Evolutionary conservation across 2,797 vertebrate genomes (phyloP), one percentile per base, ranked within the genome.

Genomic region (Ctenopoma multispine): DNA sequence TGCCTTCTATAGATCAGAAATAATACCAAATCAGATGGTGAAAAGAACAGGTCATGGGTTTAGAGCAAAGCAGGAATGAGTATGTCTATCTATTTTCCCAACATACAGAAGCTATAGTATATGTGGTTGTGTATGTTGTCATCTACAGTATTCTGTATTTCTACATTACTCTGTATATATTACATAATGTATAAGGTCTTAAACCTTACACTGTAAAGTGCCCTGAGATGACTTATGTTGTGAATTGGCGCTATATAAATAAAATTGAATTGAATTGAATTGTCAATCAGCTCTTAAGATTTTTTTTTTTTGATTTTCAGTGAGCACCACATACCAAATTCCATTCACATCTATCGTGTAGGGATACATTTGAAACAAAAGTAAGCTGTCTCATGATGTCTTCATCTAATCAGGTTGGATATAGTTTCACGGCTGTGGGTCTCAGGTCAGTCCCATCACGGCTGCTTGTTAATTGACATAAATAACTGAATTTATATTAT

Each of bases 1-100:
- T 49, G 9, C 43, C 17, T 70, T 58, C 40, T 23, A 36, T n/a
- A 50, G 36, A 63, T 61, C 49, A 64, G 54, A 54, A 29, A 67
- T 50, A 59, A 61, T 38, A 9, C 17, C 43, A 44, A 44, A 44
- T 44, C 43, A 44, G 43, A 44, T 44, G 8, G 15, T 44, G 17
- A 44, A n/a, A 44, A n/a, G 43, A 41, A 41, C 14, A 17, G 17
- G 40, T 44, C 43, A 18, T 44, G 7, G 7, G 8, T 18, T 44
- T 18, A 9, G 43, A 41, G 13, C 40, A 41, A 44, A n/a, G 43
- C 43, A 44, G 43, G 43, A 2, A 18, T 9, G 18, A 44, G 6
- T 7, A 44, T 18, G 0, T n/a, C 41, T 36, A 36, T 36, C 11
- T 17, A 43, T 17, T 43, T 43, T 17, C 40, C 40, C 17, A 14